phyloP scores from a whole-genome alignment of 2,888 invertebrate species.

The Lordiphosa andalusiaca region DNA sequence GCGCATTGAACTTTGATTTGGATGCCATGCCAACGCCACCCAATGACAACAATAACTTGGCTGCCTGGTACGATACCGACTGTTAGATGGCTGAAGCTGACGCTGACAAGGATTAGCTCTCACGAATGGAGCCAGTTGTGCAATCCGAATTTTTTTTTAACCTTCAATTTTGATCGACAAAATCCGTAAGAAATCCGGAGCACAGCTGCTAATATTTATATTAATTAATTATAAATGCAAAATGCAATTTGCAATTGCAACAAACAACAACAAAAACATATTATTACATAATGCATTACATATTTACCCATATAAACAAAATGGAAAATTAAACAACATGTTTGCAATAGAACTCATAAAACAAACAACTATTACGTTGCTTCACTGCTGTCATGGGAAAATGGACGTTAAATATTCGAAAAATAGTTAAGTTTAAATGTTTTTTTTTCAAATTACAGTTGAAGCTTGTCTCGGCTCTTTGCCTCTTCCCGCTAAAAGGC shows the following conservation, averaged over 20 bases:
- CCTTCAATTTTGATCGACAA: too few relatives aligned
- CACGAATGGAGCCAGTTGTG: too few relatives aligned
- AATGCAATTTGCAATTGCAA: conserved; percentile 4
- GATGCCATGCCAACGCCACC: conserved; percentile 90
- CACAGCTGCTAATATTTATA: conserved; percentile 25
- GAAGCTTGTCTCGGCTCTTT: too few relatives aligned
- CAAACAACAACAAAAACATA: conserved; percentile 23
- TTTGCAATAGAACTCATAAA: conserved; percentile 71
- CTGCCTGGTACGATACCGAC: conserved; percentile 99
- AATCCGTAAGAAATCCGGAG: not conserved
- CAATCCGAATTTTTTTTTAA: too few relatives aligned
- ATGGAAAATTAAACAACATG: conserved; percentile 66
- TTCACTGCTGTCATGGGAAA: too few relatives aligned
- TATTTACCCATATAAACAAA: conserved; percentile 59
- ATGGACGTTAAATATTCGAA: too few relatives aligned
- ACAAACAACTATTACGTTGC: not conserved
- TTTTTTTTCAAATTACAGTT: too few relatives aligned
- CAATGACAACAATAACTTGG: conserved; percentile 93
- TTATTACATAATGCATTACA: conserved; percentile 48
- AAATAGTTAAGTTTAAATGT: too few relatives aligned
- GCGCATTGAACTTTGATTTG: conserved; percentile 89
- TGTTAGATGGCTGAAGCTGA: conserved; percentile 82
- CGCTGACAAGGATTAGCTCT: conserved; percentile 6
- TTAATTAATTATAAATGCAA: conserved; percentile 29
- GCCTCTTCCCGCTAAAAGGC: too few relatives aligned